Percentiles rank a stretch among this genome's conserved stretches.
These are phyloP conservation scores for Ceratotherium simum DNA, from an alignment of 2,113 vertebrate genomes.

Conservation along the genomic window DNA sequence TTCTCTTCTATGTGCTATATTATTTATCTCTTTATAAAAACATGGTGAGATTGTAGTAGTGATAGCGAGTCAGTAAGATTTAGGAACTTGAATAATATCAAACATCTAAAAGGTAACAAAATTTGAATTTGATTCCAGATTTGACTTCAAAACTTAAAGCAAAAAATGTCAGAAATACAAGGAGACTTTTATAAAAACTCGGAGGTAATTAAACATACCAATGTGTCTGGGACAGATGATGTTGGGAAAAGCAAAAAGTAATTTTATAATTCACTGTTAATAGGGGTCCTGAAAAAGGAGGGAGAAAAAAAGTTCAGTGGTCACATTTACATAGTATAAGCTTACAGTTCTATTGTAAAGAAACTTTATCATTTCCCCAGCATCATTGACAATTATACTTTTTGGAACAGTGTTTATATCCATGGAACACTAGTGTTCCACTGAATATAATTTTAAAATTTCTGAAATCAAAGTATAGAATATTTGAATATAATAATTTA, in stretches of 20 bases:
- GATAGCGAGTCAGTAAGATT: not conserved
- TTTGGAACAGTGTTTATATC: not conserved
- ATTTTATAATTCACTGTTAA: not conserved
- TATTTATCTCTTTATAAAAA: not conserved
- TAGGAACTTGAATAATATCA: not conserved
- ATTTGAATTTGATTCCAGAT: not conserved
- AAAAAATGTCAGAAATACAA: not conserved
- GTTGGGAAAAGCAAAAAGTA: not conserved
- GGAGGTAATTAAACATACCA: not conserved
- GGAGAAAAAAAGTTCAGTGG: not conserved
- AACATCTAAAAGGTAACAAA: not conserved
- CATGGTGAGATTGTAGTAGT: not conserved
- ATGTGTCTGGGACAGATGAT: not conserved
- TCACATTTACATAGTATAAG: not conserved
- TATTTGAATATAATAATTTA: not conserved
- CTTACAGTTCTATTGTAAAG: not conserved
- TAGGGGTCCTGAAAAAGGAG: not conserved
- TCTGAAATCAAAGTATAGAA: not conserved
- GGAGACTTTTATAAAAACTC: not conserved
- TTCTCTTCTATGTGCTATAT: not conserved
- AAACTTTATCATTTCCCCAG: not conserved
- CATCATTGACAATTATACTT: not conserved
- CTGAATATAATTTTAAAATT: not conserved
- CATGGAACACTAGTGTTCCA: not conserved
- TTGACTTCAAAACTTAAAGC: not conserved